phyloP scores from a whole-genome alignment of 2,888 invertebrate species.

The Sarcophaga carnaria region DNA sequence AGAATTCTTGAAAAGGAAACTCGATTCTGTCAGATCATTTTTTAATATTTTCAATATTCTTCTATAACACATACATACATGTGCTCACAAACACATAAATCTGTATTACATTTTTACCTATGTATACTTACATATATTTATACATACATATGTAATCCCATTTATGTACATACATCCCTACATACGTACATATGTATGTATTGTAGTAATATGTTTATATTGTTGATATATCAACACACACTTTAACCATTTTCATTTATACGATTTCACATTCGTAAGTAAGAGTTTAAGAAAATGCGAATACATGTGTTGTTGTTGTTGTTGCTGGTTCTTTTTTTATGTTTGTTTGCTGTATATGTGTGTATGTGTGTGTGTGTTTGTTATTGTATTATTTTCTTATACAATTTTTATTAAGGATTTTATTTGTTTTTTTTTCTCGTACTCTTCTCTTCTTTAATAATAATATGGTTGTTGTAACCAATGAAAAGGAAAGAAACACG shows the following conservation, averaged over 20 bases:
- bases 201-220: not conserved
- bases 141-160: not conserved
- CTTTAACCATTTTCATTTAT: constrained; percentile 27
- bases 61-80: not conserved
- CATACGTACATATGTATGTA: not conserved
- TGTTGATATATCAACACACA: constrained; percentile 16
- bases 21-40: no score
- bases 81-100: not conserved
- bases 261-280: not conserved
- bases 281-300: not conserved
- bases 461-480: constrained; percentile 43
- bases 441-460: not conserved
- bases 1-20: no score
- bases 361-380: constrained; percentile 25
- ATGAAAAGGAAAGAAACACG: constrained; percentile 64
- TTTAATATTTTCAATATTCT: no score
- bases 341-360: not conserved
- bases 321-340: no score
- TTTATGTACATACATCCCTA: not conserved
- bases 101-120: not conserved
- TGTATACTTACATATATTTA: no score
- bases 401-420: constrained; percentile 55
- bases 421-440: constrained; percentile 15
- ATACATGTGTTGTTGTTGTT: constrained; percentile 16
- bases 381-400: constrained; percentile 47